These are phyloP conservation scores for Cosmia pyralina DNA, from an alignment of 2,888 invertebrate species.

Conservation along the genomic window DNA sequence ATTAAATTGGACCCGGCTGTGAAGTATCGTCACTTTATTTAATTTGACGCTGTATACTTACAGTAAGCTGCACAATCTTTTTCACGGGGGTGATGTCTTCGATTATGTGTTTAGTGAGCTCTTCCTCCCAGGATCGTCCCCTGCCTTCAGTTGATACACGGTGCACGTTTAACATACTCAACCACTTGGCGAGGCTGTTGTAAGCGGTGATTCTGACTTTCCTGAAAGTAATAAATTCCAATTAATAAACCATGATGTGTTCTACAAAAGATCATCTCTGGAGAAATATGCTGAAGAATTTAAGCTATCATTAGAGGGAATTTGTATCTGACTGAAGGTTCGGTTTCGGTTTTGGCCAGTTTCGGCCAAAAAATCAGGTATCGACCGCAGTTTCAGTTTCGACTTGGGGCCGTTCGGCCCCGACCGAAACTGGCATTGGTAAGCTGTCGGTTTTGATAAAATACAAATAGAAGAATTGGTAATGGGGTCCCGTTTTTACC, in stretches of 20 bases:
- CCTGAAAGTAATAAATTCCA: slow-evolving; percentile 44
- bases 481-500: too few species aligned
- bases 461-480: too few species aligned
- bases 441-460: too few species aligned
- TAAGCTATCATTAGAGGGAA: neutral
- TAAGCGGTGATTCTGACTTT: slow-evolving; percentile 79
- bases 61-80: slow-evolving; percentile 79
- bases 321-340: too few species aligned
- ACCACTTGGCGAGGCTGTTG: slow-evolving; percentile 75
- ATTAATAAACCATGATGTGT: neutral
- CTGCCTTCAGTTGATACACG: slow-evolving; percentile 64
- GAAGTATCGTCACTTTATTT: neutral
- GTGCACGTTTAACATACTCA: slow-evolving; percentile 71
- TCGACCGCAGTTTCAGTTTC: too few species aligned
- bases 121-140: slow-evolving; percentile 75
- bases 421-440: too few species aligned
- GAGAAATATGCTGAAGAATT: neutral
- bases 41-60: slow-evolving; percentile 56
- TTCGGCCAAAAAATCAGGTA: too few species aligned
- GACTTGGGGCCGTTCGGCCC: too few species aligned
- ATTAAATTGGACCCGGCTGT: neutral
- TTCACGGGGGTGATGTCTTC: slow-evolving; percentile 76
- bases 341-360: too few species aligned
- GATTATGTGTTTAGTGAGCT: slow-evolving; percentile 74
- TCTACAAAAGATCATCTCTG: neutral